Conservation (phyloP, 2,888 invertebrate genomes). For the Melipona beecheii region DNA sequence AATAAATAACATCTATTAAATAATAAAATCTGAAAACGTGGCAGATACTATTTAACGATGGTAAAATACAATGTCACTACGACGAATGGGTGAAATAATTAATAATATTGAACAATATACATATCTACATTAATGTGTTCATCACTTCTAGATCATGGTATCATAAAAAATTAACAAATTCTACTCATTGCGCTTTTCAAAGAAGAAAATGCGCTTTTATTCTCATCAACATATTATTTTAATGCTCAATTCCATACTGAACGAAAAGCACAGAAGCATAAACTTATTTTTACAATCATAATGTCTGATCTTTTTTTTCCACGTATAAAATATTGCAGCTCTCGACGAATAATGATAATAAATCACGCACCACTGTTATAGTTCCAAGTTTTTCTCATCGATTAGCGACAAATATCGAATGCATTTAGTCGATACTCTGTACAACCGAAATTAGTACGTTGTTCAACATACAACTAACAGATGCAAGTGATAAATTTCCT, state of each 20-base stretch:
- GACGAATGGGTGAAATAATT: not conserved
- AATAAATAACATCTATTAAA: too few relatives aligned
- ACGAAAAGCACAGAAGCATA: not conserved
- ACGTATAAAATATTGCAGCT: not conserved
- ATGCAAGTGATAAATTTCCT: not conserved
- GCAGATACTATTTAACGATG: not conserved
- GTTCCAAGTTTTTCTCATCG: slow-evolving; percentile 2
- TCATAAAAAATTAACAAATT: not conserved
- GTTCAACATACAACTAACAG: not conserved
- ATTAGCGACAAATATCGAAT: slow-evolving; percentile 11
- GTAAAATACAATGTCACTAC: not conserved
- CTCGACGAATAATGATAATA: fast-evolving
- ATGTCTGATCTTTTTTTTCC: not conserved
- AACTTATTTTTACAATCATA: not conserved
- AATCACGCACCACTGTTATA: not conserved
- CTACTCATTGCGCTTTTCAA: not conserved
- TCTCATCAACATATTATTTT: not conserved
- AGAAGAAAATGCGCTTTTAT: not conserved
- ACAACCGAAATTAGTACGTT: not conserved
- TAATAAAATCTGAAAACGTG: not conserved
- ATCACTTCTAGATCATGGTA: not conserved
- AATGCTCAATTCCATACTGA: not conserved
- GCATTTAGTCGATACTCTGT: not conserved
- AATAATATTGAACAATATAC: not conserved
- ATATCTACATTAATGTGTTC: not conserved